These are phyloP conservation scores for Laodelphax striatellus DNA, from an alignment of 1,140 invertebrate species.

Conservation along the genomic window DNA sequence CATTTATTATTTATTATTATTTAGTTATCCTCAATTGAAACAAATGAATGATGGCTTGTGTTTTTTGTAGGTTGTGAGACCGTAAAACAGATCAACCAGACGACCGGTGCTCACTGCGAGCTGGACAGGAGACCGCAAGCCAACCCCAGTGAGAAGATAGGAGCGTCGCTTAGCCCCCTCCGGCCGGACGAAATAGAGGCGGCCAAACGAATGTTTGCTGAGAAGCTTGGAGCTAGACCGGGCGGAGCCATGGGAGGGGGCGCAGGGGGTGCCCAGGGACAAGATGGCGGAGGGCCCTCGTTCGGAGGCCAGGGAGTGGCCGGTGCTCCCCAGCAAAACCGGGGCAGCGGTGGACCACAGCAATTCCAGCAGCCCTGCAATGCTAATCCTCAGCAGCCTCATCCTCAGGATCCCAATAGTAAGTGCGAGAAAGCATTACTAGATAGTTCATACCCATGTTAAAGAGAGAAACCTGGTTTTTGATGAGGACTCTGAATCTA, in stretches of 20 bases:
- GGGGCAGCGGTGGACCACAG: conserved; percentile 11
- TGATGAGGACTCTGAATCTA: too few species aligned
- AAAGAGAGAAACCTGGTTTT: too few species aligned
- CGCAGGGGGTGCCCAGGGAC: conserved; percentile 34
- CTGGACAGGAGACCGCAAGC: conserved; percentile 57
- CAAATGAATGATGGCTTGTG: conserved; percentile 18
- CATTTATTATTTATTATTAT: too few species aligned
- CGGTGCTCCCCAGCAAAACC: conserved; percentile 21
- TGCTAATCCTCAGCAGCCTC: conserved; percentile 27
- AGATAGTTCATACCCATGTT: too few species aligned
- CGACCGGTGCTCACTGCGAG: conserved; percentile 84
- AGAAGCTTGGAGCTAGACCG: conserved; percentile 74
- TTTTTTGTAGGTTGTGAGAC: conserved; percentile 67
- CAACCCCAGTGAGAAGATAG: conserved; percentile 62
- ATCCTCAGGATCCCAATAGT: not conserved
- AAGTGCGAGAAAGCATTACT: too few species aligned
- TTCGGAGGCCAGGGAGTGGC: conserved; percentile 21
- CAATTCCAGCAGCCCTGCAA: conserved; percentile 12
- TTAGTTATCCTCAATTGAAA: too few species aligned
- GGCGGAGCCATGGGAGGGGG: conserved; percentile 5
- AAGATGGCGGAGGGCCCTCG: conserved; percentile 30
- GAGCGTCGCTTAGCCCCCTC: conserved; percentile 83
- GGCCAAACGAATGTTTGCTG: conserved; percentile 86
- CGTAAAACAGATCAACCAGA: conserved; percentile 84
- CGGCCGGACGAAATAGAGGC: conserved; percentile 87